phyloP scores from a whole-genome alignment of 2,888 invertebrate species.

The Leucania comma region DNA sequence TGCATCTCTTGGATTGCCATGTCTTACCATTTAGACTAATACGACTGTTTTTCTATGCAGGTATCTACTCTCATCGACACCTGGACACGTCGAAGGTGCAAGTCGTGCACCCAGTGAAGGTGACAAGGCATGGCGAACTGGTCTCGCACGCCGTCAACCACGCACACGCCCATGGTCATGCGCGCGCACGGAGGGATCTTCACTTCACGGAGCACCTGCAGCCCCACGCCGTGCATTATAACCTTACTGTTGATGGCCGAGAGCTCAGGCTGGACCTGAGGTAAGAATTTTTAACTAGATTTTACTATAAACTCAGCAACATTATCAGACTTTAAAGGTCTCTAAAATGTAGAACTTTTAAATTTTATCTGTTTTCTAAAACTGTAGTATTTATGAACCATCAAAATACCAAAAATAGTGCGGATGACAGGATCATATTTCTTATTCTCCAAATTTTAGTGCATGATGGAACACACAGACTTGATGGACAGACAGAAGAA shows the following conservation, averaged over 20 bases:
- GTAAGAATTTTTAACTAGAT: slow-evolving; percentile 69
- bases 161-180: slow-evolving; percentile 87
- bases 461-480: not conserved
- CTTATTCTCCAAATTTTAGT: not conserved
- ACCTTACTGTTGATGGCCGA: slow-evolving; percentile 86
- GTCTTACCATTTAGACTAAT: not conserved
- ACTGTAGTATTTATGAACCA: too few relatives aligned
- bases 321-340: not conserved
- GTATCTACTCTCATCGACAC: slow-evolving; percentile 88
- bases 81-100: slow-evolving; percentile 89
- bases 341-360: not conserved
- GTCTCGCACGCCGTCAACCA: slow-evolving; percentile 90
- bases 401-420: not conserved
- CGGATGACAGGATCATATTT: not conserved
- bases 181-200: slow-evolving; percentile 88
- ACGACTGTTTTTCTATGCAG: slow-evolving; percentile 66
- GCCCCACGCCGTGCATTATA: slow-evolving; percentile 85
- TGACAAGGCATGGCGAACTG: slow-evolving; percentile 90
- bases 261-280: slow-evolving; percentile 86
- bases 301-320: not conserved
- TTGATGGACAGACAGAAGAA: not conserved
- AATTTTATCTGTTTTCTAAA: not conserved
- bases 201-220: slow-evolving; percentile 76
- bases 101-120: slow-evolving; percentile 91
- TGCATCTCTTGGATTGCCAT: not conserved